phyloP scores from a whole-genome alignment of 2,888 invertebrate genomes.

The Hypolimnas misippus region DNA sequence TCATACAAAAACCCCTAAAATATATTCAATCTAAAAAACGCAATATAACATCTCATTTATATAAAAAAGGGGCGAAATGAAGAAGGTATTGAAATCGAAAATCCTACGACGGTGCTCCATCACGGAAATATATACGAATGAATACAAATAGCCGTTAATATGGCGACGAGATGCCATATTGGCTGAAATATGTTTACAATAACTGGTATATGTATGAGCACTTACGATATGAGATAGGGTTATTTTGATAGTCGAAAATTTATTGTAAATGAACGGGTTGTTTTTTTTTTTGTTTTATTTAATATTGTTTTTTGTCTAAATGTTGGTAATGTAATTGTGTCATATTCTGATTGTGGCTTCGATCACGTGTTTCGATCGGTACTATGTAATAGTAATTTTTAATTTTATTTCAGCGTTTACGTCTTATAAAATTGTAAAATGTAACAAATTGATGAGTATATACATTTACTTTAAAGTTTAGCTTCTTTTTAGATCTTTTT shows the following conservation, averaged over 20 bases:
- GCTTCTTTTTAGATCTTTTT: too few species aligned
- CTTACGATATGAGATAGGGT: constrained; percentile 65
- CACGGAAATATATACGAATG: constrained; percentile 55
- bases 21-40: constrained; percentile 17
- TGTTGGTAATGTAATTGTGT: too few species aligned
- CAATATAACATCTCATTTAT: constrained; percentile 38
- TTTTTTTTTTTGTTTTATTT: neutral
- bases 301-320: neutral
- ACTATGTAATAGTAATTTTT: too few species aligned
- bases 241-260: constrained; percentile 42
- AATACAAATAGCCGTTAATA: constrained; percentile 65
- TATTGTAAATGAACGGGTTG: constrained; percentile 46
- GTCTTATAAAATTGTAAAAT: too few species aligned
- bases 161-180: constrained; percentile 58
- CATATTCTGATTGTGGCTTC: neutral
- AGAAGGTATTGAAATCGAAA: constrained; percentile 46
- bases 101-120: constrained; percentile 43
- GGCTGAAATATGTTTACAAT: constrained; percentile 78
- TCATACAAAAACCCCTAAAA: neutral
- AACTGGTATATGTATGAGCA: constrained; percentile 61
- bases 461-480: too few species aligned
- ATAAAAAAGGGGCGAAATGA: constrained; percentile 30
- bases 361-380: too few species aligned
- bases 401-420: too few species aligned
- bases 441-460: too few species aligned